Conservation (phyloP, 2,888 invertebrate species). For the Cerastoderma edule region DNA sequence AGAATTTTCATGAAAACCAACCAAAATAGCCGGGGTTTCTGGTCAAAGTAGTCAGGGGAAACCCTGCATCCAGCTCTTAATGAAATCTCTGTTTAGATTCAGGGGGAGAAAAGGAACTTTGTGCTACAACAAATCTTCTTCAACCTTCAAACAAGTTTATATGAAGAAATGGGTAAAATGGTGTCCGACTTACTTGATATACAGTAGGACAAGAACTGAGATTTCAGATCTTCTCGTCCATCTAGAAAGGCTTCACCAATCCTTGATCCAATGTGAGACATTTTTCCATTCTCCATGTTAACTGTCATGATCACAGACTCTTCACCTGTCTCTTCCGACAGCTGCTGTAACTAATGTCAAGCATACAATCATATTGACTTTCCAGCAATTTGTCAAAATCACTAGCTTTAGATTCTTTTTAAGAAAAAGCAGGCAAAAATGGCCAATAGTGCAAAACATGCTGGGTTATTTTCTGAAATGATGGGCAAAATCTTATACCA, state of each 20-base stretch:
- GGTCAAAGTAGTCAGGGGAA: background rate
- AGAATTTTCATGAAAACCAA: background rate
- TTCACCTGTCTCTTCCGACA: constrained; percentile 31
- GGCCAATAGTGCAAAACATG: background rate
- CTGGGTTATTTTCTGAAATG: background rate
- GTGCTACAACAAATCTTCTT: background rate
- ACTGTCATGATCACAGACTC: constrained; percentile 43
- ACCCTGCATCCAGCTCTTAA: background rate
- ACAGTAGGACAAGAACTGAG: constrained; percentile 37
- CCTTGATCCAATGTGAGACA: constrained; percentile 32
- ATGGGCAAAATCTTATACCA: background rate
- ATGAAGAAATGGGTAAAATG: too few species aligned
- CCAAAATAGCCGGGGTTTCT: background rate
- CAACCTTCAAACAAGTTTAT: too few species aligned
- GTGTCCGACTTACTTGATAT: constrained; percentile 32
- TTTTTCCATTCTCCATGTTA: constrained; percentile 19
- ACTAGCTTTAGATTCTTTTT: background rate
- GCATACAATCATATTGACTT: background rate
- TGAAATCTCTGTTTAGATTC: background rate
- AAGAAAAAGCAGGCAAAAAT: background rate
- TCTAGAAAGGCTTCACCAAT: constrained; percentile 34
- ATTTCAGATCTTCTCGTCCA: constrained; percentile 29
- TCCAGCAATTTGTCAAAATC: background rate
- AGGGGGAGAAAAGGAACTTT: background rate
- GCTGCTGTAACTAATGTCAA: constrained; percentile 33